Percentiles rank a stretch among this genome's conserved stretches.
Evolutionary conservation across 2,113 vertebrate genomes (phyloP).

Genomic region (Leptobrachium leishanense): DNA sequence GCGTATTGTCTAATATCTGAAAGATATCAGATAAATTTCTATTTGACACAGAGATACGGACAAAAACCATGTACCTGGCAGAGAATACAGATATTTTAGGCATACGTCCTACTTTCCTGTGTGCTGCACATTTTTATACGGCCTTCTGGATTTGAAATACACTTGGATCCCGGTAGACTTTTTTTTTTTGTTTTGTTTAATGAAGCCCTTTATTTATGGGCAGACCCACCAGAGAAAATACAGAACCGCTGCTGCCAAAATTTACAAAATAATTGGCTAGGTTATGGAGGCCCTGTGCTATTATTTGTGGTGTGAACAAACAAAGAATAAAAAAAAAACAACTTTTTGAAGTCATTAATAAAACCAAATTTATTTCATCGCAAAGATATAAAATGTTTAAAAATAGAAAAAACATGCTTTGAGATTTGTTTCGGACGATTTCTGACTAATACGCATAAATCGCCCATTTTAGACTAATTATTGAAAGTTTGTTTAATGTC

Average conservation of each 20-base stretch:
- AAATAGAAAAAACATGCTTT: no score
- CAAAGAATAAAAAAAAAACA: background rate
- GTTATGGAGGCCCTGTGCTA: conserved; percentile 11
- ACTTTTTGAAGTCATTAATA: conserved; percentile 2
- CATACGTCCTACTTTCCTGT: conserved; percentile 7
- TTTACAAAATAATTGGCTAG: conserved; percentile 15
- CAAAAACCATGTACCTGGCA: conserved; percentile 38
- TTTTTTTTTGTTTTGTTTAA: conserved; percentile 4
- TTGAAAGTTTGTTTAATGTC: no score
- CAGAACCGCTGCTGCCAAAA: conserved; percentile 30
- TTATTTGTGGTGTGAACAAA: conserved; percentile 34
- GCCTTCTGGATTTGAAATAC: conserved; percentile 3
- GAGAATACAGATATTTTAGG: conserved; percentile 25
- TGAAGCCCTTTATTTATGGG: conserved; percentile 34
- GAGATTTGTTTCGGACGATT: no score
- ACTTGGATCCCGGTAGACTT: conserved; percentile 11
- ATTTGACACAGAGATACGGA: conserved; percentile 28
- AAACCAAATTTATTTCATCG: conserved; percentile 5
- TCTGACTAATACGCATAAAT: no score
- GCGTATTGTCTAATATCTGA: conserved; percentile 15
- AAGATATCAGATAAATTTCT: conserved; percentile 27
- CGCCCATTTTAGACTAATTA: no score
- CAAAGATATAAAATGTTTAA: no score
- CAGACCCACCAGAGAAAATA: conserved; percentile 25
- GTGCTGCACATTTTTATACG: conserved; percentile 13